Evolutionary conservation across 2,113 vertebrate genomes (phyloP), one percentile per base, ranked within the genome.

Genomic region (Podarcis cretensis): DNA sequence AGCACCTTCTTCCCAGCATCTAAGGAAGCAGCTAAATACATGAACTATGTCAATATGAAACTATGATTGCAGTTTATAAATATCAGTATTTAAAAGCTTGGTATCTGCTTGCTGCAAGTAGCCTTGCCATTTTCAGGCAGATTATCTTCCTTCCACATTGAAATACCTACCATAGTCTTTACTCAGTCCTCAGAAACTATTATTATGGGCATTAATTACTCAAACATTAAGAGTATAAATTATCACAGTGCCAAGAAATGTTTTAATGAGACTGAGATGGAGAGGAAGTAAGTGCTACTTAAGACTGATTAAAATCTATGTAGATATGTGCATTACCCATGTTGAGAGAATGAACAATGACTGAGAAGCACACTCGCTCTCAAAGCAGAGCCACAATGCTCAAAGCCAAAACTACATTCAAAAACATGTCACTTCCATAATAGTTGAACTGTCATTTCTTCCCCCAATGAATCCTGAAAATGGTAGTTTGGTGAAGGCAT

Each of bases 171-270:
- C 63, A 73, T 40, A 40, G 48, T 54, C 43, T 87, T 96, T 91
- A 76, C 92, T 89, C 84, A 92, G 88, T 92, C 93, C 81, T 84
- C 90, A 92, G 92, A 94, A 94, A 84, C 89, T 90, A 94, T 92
- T 94, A 94, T 90, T 91, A 88, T 94, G 94, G 90, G 89, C 81
- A 93, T 95, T 94, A 95, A 95, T 94, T 95, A 95, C 94, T 92
- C 94, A 95, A 95, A 93, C 93, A 94, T 94, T 94, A 89, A 95
- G 90, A 79, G 86, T 90, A 89, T 32, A 89, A 93, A 92, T 95
- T 89, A 93, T 88, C 88, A 92, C 84, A 93, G 94, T 94, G 91
- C 93, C 92, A 95, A 95, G 93, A 94, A 96, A 94, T 92, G 90
- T 92, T 94, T 93, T 95, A 95, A 95, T 83, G 78, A 95, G 92